Evolutionary conservation across 2,113 vertebrate genomes (phyloP), one percentile per base, ranked within the genome.

Genomic region (Aspiorhynchus laticeps): DNA sequence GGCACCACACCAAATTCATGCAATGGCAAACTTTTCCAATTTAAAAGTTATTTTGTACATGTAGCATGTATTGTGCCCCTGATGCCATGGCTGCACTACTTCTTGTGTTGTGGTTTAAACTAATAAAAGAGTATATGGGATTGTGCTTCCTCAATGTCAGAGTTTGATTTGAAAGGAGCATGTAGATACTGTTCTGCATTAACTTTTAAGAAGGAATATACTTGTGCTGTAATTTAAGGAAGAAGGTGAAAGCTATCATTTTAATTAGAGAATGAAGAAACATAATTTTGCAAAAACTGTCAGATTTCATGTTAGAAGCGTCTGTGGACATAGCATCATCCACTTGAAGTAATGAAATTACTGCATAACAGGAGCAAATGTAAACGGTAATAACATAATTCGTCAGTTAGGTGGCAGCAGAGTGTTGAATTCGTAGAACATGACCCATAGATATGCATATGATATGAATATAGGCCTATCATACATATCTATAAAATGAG

Each of bases 81-180:
- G 89, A 94, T 90, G 83, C 94, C 93, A 94, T 94, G 94, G 94
- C 94, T 95, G 95, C 94, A 95, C 93, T 96, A 91, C 89, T 93
- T 92, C 93, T 93, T 95, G 95, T 96, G 93, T 95, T 95, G 95
- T 96, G 94, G 91, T 94, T 94, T 94, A 94, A 93, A 94, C 92
- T 93, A 96, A 95, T 96, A 96, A 96, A 91, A 93, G 91, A 93
- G 89, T 95, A 90, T 91, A 93, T 92, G 93, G 93, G 91, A 91
- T 89, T 36, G n/a, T 87, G 74, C 92, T 94, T 59, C 24, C 78
- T 94, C 59, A 63, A 92, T 28, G 77, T 92, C 28, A 61, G 88
- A 17, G 86, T 88, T 90, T 67, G 31, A 88, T 88, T 73, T 74
- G 71, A 51, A 84, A 80, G n/a, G 59, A 81, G 51, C 53, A 2